These are phyloP conservation scores for Corydoras sp. DNA, from an alignment of 2,113 vertebrate genomes.

Conservation along the genomic window DNA sequence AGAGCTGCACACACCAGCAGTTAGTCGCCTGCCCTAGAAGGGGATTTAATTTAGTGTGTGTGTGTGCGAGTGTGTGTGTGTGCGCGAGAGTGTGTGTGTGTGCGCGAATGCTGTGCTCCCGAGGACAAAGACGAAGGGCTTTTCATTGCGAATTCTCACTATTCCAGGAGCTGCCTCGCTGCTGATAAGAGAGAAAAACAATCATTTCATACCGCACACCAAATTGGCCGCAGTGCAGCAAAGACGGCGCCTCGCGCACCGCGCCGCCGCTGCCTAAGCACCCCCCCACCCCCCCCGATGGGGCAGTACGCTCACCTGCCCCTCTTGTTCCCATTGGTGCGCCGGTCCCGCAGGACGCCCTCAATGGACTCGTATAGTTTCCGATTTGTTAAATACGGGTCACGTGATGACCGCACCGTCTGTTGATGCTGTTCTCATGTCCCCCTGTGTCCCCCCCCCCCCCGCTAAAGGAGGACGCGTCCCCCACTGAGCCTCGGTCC, in stretches of 20 bases:
- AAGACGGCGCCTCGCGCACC: constrained; percentile 28
- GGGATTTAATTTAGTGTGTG: constrained; percentile 68
- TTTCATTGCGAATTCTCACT: constrained; percentile 45
- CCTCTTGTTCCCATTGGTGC: no score
- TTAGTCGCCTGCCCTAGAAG: constrained; percentile 66
- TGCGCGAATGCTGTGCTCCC: constrained; percentile 36
- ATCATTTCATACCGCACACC: constrained; percentile 46
- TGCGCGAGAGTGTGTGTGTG: constrained; percentile 34
- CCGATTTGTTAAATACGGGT: no score
- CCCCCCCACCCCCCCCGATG: constrained; percentile 1
- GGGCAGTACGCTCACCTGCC: constrained; percentile 5
- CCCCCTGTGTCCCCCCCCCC: no score
- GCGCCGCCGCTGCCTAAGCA: constrained; percentile 7
- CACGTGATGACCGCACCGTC: no score
- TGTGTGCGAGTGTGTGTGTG: constrained; percentile 32
- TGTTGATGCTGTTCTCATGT: no score
- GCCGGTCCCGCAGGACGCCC: no score
- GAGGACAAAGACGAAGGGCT: constrained; percentile 43
- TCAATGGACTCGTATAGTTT: no score
- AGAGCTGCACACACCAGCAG: constrained; percentile 62
- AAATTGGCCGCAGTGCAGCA: constrained; percentile 38
- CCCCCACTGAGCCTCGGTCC: no score
- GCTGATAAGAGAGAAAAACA: constrained; percentile 40
- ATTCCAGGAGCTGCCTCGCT: constrained; percentile 31
- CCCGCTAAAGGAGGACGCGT: no score